Evolutionary conservation across 1,140 invertebrate genomes (phyloP).

Genomic region (Drosophila kepulauana): DNA sequence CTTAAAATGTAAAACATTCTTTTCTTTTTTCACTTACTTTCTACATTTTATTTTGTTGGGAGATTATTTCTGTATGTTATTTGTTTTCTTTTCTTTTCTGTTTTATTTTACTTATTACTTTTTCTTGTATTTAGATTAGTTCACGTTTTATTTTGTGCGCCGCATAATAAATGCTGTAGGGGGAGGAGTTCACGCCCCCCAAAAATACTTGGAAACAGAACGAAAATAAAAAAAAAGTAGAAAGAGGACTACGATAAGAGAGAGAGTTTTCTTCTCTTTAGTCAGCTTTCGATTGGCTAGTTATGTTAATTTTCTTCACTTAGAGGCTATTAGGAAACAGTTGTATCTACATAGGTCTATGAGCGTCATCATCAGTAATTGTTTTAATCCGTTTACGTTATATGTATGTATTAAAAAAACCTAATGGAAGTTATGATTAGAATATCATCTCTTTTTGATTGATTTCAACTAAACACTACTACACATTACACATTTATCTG

Average conservation of each 20-base stretch:
- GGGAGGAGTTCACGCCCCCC: slow-evolving; percentile 31
- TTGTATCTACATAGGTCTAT: slow-evolving; percentile 83
- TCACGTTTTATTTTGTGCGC: slow-evolving; percentile 69
- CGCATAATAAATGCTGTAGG: slow-evolving; percentile 84
- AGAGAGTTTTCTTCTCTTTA: slow-evolving; percentile 25
- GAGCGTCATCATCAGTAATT: slow-evolving; percentile 60
- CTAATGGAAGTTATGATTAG: slow-evolving; percentile 33
- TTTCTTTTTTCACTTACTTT: slow-evolving; percentile 67
- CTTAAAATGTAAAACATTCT: slow-evolving; percentile 74
- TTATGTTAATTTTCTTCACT: slow-evolving; percentile 51
- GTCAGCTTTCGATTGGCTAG: slow-evolving; percentile 67
- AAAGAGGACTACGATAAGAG: slow-evolving; percentile 30
- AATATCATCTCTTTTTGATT: slow-evolving; percentile 28
- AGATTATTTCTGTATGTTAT: slow-evolving; percentile 32
- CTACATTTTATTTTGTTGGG: slow-evolving; percentile 47
- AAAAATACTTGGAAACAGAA: slow-evolving; percentile 26
- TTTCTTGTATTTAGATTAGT: slow-evolving; percentile 27
- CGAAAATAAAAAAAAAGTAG: slow-evolving; percentile 25
- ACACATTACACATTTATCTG: slow-evolving; percentile 11
- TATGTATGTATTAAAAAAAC: slow-evolving; percentile 41
- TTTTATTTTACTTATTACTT: slow-evolving; percentile 14
- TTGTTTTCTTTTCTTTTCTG: slow-evolving; percentile 12
- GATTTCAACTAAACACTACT: slow-evolving; percentile 31
- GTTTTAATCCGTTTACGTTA: slow-evolving; percentile 22
- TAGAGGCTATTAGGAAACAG: slow-evolving; percentile 81